Conservation (phyloP, 2,797 vertebrate species). For the Poeciliopsis paucimaculata region DNA sequence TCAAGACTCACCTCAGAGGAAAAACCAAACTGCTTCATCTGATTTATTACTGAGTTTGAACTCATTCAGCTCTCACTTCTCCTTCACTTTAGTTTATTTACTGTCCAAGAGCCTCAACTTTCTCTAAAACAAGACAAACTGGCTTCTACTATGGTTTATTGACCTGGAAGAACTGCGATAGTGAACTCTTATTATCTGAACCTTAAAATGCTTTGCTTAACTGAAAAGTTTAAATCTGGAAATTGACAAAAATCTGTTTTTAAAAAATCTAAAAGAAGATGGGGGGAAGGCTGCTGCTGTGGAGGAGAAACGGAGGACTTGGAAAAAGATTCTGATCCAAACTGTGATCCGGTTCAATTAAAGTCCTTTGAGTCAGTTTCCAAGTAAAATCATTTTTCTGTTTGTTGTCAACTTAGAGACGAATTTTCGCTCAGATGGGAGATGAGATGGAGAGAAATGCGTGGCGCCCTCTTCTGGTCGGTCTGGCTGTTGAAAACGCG, state of each 20-base stretch:
- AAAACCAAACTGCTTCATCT: no score
- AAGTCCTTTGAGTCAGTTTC: not conserved
- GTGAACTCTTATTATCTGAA: not conserved
- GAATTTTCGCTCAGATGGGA: conserved; percentile 5
- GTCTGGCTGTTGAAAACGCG: not conserved
- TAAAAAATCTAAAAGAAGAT: not conserved
- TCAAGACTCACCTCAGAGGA: not conserved
- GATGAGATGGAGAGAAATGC: not conserved
- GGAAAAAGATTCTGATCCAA: not conserved
- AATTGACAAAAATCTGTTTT: not conserved
- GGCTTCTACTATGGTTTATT: no score
- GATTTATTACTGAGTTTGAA: no score
- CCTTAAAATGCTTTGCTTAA: not conserved
- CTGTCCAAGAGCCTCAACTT: not conserved
- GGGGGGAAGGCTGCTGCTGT: not conserved
- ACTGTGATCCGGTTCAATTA: not conserved
- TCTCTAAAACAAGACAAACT: no score
- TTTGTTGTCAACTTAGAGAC: conserved; percentile 17
- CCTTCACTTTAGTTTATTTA: no score
- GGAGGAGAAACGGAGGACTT: not conserved
- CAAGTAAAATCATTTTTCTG: not conserved
- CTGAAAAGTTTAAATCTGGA: not conserved
- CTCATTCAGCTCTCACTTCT: no score
- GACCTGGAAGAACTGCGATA: no score
- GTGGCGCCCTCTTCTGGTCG: conserved; percentile 43